Evolutionary conservation across 2,113 vertebrate genomes (phyloP).

Genomic region (Orthonyx spaldingii): DNA sequence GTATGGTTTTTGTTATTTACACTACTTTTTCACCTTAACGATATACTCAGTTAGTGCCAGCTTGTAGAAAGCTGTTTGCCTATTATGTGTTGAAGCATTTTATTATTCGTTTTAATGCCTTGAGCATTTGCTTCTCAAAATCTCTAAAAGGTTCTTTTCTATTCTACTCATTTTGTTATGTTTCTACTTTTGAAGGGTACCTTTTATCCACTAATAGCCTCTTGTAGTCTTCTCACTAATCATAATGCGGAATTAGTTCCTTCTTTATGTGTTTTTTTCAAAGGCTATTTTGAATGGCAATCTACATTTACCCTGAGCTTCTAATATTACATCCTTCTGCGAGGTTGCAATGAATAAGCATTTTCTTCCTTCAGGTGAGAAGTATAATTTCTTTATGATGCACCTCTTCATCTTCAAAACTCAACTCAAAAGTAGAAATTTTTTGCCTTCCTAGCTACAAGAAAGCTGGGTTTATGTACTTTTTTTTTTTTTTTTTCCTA

Average conservation of each 20-base stretch:
- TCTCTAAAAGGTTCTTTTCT: neutral
- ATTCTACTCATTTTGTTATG: neutral
- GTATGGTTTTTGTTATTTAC: neutral
- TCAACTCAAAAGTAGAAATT: neutral
- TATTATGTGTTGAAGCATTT: neutral
- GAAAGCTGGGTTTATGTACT: fast-evolving
- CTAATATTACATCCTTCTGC: neutral
- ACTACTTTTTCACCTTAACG: neutral
- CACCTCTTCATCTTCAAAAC: neutral
- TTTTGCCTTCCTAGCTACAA: neutral
- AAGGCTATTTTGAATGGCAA: neutral
- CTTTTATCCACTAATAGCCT: neutral
- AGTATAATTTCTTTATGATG: neutral
- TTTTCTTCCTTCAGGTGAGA: neutral
- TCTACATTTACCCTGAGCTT: neutral
- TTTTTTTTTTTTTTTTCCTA: neutral
- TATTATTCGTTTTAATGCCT: neutral
- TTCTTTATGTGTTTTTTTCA: neutral
- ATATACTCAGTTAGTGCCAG: neutral
- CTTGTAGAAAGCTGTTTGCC: neutral
- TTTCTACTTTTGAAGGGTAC: neutral
- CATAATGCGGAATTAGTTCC: neutral
- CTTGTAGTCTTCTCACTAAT: neutral
- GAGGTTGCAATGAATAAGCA: neutral
- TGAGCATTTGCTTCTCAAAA: neutral